These are phyloP conservation scores for Amblyraja radiata DNA, from an alignment of 2,797 vertebrate genomes.

Conservation along the genomic window DNA sequence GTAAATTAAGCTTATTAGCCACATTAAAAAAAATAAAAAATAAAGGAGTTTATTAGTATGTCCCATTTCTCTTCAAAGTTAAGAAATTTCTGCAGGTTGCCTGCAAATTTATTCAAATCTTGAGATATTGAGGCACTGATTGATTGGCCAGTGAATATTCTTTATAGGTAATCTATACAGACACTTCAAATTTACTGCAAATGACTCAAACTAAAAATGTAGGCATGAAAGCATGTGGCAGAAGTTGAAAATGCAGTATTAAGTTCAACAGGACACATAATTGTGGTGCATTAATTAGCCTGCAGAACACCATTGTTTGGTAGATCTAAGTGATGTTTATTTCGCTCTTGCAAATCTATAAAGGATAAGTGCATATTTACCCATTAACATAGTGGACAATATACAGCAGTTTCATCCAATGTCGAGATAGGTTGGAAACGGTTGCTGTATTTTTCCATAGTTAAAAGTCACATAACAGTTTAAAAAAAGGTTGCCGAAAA, in stretches of 20 bases:
- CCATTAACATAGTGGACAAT: not conserved
- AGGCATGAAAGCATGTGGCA: not conserved
- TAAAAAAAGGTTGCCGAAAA: not conserved
- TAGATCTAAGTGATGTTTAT: not conserved
- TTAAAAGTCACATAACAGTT: not conserved
- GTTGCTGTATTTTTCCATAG: not conserved
- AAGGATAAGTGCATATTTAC: not conserved
- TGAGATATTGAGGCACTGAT: not conserved
- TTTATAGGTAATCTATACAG: not conserved
- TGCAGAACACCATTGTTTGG: not conserved
- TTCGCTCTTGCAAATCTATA: not conserved
- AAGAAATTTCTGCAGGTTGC: not conserved
- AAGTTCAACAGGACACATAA: not conserved
- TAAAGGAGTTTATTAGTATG: not conserved
- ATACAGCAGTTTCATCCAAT: not conserved
- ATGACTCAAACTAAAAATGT: not conserved
- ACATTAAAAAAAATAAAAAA: not conserved
- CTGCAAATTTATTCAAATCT: not conserved
- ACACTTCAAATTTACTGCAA: not conserved
- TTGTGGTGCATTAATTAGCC: not conserved
- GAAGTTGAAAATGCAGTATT: not conserved
- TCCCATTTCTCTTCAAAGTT: not conserved
- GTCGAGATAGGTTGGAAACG: not conserved
- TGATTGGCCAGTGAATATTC: not conserved
- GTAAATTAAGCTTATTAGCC: not conserved